Evolutionary conservation across 2,797 vertebrate species (phyloP).

Genomic region (Potorous gilbertii): DNA sequence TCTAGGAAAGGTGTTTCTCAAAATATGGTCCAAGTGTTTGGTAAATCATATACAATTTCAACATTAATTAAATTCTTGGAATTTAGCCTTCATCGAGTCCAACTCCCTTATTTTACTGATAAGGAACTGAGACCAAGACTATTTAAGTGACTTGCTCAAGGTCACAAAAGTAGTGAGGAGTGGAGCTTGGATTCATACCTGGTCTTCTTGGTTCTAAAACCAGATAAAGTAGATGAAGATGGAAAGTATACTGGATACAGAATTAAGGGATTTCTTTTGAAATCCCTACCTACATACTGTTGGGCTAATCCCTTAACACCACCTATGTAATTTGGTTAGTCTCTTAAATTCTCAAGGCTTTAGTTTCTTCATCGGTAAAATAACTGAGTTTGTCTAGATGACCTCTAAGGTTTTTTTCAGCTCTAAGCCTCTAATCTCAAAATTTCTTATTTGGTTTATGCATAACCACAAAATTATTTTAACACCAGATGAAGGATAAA

Average conservation of each 20-base stretch:
- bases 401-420: neutral
- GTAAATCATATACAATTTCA: neutral
- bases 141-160: neutral
- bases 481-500: neutral
- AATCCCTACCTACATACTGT: neutral
- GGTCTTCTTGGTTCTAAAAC: neutral
- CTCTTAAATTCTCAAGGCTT: neutral
- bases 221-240: neutral
- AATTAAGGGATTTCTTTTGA: neutral
- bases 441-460: neutral
- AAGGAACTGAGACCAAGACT: neutral
- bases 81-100: neutral
- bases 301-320: neutral
- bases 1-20: neutral
- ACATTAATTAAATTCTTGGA: neutral
- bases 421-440: neutral
- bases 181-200: neutral
- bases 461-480: neutral
- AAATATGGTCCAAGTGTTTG: neutral
- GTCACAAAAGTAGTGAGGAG: neutral
- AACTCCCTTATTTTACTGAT: neutral
- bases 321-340: neutral
- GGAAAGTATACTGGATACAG: neutral
- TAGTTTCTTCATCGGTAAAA: neutral
- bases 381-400: neutral